phyloP scores from a whole-genome alignment of 2,797 vertebrate species.

The Takifugu rubripes region DNA sequence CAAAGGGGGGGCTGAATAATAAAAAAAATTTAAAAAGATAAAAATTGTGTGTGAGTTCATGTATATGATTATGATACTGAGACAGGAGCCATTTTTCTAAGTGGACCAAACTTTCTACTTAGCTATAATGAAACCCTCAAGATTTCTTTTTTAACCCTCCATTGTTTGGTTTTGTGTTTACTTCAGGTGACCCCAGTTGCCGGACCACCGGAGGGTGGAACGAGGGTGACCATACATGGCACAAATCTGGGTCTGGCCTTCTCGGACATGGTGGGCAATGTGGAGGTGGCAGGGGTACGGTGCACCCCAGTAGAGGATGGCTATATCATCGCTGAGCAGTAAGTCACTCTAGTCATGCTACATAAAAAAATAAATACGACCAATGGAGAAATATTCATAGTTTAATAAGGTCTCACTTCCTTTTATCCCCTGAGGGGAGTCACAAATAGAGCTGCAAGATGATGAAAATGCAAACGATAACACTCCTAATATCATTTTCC shows the following conservation, averaged over 20 bases:
- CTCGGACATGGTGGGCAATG: slow-evolving; percentile 88
- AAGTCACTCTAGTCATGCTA: slow-evolving; percentile 63
- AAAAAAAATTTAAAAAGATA: too few relatives aligned
- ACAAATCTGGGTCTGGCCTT: slow-evolving; percentile 96
- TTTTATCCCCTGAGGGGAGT: too few relatives aligned
- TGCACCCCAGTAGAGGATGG: slow-evolving; percentile 87
- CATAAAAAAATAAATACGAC: too few relatives aligned
- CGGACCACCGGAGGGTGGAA: slow-evolving; percentile 94
- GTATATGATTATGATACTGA: slow-evolving; percentile 2
- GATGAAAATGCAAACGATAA: too few relatives aligned
- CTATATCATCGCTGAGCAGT: slow-evolving; percentile 96
- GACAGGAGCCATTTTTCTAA: slow-evolving; percentile 44
- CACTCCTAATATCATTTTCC: too few relatives aligned
- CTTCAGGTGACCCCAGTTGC: slow-evolving; percentile 89
- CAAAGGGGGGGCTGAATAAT: too few relatives aligned
- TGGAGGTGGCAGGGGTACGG: slow-evolving; percentile 90
- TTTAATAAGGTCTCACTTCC: too few relatives aligned
- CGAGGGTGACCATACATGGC: slow-evolving; percentile 91
- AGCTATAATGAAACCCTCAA: too few relatives aligned
- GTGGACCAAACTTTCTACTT: slow-evolving; percentile 25
- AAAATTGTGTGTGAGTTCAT: background rate
- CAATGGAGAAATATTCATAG: too few relatives aligned
- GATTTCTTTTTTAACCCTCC: background rate
- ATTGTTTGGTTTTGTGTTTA: background rate
- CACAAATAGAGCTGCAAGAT: too few relatives aligned